phyloP scores from a whole-genome alignment of 1,140 invertebrate genomes.

The Hydropsyche tenuis region DNA sequence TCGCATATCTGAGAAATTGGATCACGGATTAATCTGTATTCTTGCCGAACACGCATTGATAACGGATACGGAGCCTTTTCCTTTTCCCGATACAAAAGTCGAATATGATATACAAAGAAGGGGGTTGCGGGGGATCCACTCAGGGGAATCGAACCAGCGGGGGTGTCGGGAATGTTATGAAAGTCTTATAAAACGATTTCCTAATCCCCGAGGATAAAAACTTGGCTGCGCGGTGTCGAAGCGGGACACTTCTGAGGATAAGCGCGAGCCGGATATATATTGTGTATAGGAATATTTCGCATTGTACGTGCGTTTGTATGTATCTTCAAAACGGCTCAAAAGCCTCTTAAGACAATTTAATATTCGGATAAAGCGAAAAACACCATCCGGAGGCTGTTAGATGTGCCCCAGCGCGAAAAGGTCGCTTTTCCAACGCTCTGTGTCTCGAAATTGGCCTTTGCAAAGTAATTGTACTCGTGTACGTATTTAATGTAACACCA shows the following conservation, averaged over 20 bases:
- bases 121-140: background rate
- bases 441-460: too few species aligned
- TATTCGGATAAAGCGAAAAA: too few species aligned
- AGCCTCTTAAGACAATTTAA: too few species aligned
- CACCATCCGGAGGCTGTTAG: too few species aligned
- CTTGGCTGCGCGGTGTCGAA: conserved; percentile 30
- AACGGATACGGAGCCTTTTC: background rate
- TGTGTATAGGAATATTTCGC: too few species aligned
- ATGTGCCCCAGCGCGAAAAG: too few species aligned
- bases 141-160: background rate
- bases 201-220: conserved; percentile 36
- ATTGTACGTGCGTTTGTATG: too few species aligned
- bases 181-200: conserved; percentile 41
- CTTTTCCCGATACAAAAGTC: background rate
- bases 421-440: too few species aligned
- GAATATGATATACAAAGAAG: conserved; percentile 17
- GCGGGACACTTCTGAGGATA: conserved; percentile 6
- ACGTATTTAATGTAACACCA: too few species aligned
- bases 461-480: too few species aligned
- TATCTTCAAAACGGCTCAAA: too few species aligned
- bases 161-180: conserved; percentile 22
- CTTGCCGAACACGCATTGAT: background rate
- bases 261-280: too few species aligned
- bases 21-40: conserved; percentile 21
- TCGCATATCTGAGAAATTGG: conserved; percentile 9